phyloP scores from a whole-genome alignment of 2,888 invertebrate species.

The Pantelozetes paolii region DNA sequence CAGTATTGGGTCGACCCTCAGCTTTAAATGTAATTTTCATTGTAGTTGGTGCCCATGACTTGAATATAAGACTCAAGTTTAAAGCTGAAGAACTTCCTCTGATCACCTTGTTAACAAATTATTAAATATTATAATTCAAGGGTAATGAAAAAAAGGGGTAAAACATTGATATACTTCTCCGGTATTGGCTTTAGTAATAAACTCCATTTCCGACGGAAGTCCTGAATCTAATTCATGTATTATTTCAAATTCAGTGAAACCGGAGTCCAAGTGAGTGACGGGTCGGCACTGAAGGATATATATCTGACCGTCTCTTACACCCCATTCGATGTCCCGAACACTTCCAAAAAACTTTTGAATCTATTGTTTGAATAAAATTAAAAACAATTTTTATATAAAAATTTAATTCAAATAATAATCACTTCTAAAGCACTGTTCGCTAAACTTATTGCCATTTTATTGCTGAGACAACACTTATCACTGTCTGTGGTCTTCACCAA shows the following conservation, averaged over 20 bases:
- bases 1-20: no score
- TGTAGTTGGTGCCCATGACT: no score
- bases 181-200: slow-evolving; percentile 44
- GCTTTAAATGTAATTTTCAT: no score
- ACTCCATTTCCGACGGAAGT: slow-evolving; percentile 41
- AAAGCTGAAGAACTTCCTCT: no score
- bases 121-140: no score
- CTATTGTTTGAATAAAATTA: slow-evolving; percentile 15
- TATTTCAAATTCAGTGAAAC: slow-evolving; percentile 72
- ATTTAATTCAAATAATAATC: no score
- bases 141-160: no score
- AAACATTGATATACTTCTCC: slow-evolving; percentile 40
- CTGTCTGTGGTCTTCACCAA: slow-evolving; percentile 45
- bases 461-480: slow-evolving; percentile 61
- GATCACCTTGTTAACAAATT: no score
- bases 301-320: slow-evolving; percentile 58
- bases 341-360: slow-evolving; percentile 54
- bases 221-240: slow-evolving; percentile 67
- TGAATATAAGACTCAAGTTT: no score
- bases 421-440: no score
- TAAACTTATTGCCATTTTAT: slow-evolving; percentile 52
- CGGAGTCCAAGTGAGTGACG: slow-evolving; percentile 65
- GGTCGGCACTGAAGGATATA: slow-evolving; percentile 69
- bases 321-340: slow-evolving; percentile 77
- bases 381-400: slow-evolving; percentile 61